These are phyloP conservation scores for Alethe castanea DNA, from an alignment of 2,113 vertebrate species.

Conservation along the genomic window DNA sequence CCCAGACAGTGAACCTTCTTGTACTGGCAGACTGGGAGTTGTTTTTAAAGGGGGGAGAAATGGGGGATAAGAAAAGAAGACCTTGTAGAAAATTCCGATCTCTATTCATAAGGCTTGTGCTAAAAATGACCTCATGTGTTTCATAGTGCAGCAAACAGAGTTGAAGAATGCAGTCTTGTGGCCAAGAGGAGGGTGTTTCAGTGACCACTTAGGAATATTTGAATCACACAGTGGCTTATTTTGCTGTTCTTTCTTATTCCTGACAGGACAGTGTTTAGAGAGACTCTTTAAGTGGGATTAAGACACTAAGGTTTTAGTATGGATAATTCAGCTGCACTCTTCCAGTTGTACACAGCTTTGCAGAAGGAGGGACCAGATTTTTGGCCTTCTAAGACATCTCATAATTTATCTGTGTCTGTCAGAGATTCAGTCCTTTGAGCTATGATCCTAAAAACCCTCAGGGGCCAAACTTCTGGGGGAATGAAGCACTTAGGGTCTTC, in stretches of 20 bases:
- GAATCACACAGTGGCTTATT: constrained; percentile 22
- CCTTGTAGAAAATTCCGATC: constrained; percentile 48
- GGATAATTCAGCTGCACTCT: background rate
- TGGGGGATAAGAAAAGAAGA: constrained; percentile 52
- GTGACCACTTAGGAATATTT: constrained; percentile 29
- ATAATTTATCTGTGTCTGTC: background rate
- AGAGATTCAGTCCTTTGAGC: background rate
- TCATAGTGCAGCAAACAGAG: constrained; percentile 7
- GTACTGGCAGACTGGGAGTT: background rate
- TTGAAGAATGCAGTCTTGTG: constrained; percentile 10
- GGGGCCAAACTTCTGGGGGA: background rate
- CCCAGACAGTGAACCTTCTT: constrained; percentile 38
- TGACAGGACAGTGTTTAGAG: background rate
- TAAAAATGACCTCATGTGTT: constrained; percentile 54
- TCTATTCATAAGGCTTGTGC: constrained; percentile 40
- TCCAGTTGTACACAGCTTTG: background rate
- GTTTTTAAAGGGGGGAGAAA: background rate
- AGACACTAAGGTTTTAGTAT: background rate
- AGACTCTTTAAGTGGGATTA: background rate
- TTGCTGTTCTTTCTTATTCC: background rate
- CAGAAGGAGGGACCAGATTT: background rate
- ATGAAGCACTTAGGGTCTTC: background rate
- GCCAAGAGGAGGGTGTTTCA: constrained; percentile 25
- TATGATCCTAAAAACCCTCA: background rate
- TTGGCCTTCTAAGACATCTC: background rate